A percentile compares a stretch with the other conserved stretches of the same genome.
phyloP scores from a whole-genome alignment of 92 coral and sea anemone genomes.

The Epizoanthus scotinus region DNA sequence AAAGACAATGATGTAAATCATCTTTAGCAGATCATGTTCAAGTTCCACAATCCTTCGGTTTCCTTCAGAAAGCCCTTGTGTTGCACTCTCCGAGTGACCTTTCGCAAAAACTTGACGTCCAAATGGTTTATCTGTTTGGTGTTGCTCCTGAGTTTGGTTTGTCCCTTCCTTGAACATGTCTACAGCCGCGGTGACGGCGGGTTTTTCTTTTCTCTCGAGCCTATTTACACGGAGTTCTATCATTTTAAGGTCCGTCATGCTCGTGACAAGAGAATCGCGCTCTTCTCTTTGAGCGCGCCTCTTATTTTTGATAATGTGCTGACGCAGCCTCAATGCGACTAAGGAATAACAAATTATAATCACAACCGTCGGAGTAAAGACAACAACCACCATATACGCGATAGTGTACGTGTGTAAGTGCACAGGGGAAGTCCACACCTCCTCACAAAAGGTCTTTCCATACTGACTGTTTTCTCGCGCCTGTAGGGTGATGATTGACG shows the following conservation, averaged over 20 bases:
- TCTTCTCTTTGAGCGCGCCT: background rate
- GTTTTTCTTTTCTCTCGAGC: slow-evolving; percentile 12
- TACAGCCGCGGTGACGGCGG: background rate
- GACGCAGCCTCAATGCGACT: slow-evolving; percentile 13
- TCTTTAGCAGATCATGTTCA: slow-evolving; percentile 30
- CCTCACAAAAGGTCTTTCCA: slow-evolving; percentile 7
- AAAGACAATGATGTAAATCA: slow-evolving; percentile 36
- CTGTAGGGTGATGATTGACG: background rate
- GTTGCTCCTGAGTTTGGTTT: too few species aligned
- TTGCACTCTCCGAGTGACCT: background rate
- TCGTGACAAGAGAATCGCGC: slow-evolving; percentile 18
- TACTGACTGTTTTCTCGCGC: background rate
- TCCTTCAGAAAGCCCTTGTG: background rate
- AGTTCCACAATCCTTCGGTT: slow-evolving; percentile 12
- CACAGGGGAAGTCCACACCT: background rate
- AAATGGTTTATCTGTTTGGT: too few species aligned
- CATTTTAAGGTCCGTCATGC: slow-evolving; percentile 27
- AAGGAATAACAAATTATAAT: background rate
- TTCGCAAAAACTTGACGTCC: background rate
- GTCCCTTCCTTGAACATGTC: background rate
- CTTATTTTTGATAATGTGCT: slow-evolving; percentile 19
- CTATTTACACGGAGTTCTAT: slow-evolving; percentile 9
- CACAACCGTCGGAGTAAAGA: slow-evolving; percentile 33
- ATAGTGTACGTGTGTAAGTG: slow-evolving; percentile 20
- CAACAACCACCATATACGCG: slow-evolving; percentile 9